phyloP scores from a whole-genome alignment of 2,888 invertebrate genomes.

The Pycnomerus fuliginosus region DNA sequence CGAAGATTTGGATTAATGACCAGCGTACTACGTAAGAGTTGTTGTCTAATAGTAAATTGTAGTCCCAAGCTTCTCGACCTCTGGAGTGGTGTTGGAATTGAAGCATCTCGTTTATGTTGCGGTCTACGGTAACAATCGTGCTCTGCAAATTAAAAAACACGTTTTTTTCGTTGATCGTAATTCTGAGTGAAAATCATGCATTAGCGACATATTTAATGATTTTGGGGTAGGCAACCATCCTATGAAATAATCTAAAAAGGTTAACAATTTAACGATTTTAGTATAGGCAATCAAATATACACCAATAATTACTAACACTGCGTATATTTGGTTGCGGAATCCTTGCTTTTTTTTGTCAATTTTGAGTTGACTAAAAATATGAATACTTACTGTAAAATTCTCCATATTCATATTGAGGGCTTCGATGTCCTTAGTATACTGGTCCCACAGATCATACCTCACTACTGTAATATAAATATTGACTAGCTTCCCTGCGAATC shows the following conservation, averaged over 20 bases:
- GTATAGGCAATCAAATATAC: too few species aligned
- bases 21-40: conserved; percentile 85
- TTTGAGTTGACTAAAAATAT: too few species aligned
- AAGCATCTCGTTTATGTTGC: conserved; percentile 81
- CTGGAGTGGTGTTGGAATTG: conserved; percentile 80
- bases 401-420: conserved; percentile 83
- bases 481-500: conserved; percentile 86
- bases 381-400: conserved; percentile 78
- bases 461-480: conserved; percentile 90
- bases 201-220: too few species aligned
- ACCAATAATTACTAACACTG: too few species aligned
- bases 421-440: conserved; percentile 86
- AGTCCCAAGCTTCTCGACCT: conserved; percentile 79
- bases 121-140: conserved; percentile 74
- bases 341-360: not conserved
- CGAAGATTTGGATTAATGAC: conserved; percentile 83
- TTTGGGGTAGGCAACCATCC: too few species aligned
- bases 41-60: conserved; percentile 77
- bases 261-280: too few species aligned
- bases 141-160: conserved; percentile 56
- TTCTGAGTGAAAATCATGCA: not conserved
- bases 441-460: conserved; percentile 90
- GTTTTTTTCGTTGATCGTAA: not conserved
- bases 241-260: too few species aligned
- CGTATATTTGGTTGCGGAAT: too few species aligned